A percentile compares a stretch with the other conserved stretches of the same genome.
These are phyloP conservation scores for Channallabes apus DNA, from an alignment of 2,797 vertebrate genomes.

Conservation along the genomic window DNA sequence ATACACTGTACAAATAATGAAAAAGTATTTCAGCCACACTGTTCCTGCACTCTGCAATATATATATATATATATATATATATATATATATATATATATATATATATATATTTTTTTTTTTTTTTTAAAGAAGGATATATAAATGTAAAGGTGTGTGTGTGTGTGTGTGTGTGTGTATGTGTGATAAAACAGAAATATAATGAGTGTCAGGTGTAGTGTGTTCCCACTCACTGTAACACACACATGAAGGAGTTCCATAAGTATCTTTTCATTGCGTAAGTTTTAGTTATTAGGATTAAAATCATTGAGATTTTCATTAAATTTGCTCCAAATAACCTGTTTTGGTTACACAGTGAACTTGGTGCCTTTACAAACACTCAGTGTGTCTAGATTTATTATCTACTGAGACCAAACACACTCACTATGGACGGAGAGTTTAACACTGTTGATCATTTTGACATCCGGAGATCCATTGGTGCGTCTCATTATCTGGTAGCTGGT, in stretches of 20 bases:
- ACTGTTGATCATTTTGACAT: neutral
- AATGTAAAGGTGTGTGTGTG: neutral
- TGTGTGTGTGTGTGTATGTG: too few relatives aligned
- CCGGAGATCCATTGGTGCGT: too few relatives aligned
- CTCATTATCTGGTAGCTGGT: too few relatives aligned
- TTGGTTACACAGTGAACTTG: neutral
- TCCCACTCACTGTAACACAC: neutral
- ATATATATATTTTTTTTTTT: neutral
- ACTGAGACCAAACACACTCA: neutral
- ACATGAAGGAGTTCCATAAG: neutral
- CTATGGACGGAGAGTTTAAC: neutral
- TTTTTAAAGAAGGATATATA: neutral
- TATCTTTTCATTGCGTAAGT: neutral
- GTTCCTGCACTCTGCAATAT: neutral
- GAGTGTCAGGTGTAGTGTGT: neutral
- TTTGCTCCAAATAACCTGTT: neutral
- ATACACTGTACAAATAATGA: neutral
- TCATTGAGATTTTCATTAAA: neutral
- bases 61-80: too few relatives aligned
- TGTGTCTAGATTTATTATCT: neutral
- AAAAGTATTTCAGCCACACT: neutral
- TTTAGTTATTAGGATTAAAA: neutral
- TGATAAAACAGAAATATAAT: neutral
- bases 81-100: too few relatives aligned
- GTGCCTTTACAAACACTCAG: neutral